Evolutionary conservation across 2,797 vertebrate genomes (phyloP).

Genomic region (Hirundo rustica): DNA sequence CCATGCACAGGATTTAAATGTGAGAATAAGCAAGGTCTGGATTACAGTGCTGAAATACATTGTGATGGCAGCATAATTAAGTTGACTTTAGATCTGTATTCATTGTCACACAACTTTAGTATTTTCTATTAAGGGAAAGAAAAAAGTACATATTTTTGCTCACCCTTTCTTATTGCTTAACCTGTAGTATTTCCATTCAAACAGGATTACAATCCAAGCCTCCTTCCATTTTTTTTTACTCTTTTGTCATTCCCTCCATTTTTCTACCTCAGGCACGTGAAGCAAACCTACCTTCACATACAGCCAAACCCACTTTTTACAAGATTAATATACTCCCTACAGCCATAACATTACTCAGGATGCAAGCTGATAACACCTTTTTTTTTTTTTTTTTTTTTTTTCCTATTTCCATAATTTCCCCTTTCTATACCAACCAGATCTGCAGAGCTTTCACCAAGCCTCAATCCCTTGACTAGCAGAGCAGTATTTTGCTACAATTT

Average conservation of each 20-base stretch:
- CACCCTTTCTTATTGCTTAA: not conserved
- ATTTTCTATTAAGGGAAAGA: not conserved
- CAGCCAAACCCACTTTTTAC: not conserved
- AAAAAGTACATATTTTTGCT: not conserved
- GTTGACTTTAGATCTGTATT: not conserved
- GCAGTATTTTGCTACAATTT: not conserved
- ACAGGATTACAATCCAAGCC: not conserved
- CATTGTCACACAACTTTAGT: not conserved
- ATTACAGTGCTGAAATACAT: not conserved
- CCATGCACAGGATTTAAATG: not conserved
- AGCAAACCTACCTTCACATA: not conserved
- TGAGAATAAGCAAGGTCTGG: not conserved
- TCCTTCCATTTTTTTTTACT: not conserved
- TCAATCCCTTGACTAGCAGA: not conserved
- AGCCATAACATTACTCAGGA: not conserved
- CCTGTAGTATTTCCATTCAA: not conserved
- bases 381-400: not conserved
- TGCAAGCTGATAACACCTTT: not conserved
- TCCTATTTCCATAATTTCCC: not conserved
- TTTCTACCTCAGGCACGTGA: not conserved
- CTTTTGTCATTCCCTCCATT: not conserved
- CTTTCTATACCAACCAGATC: not conserved
- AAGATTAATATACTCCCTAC: not conserved
- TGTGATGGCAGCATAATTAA: not conserved
- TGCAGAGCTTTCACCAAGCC: not conserved